Percentiles rank a stretch among this genome's conserved stretches.
phyloP scores from a whole-genome alignment of 2,797 vertebrate species.

The Buceros bicornis region DNA sequence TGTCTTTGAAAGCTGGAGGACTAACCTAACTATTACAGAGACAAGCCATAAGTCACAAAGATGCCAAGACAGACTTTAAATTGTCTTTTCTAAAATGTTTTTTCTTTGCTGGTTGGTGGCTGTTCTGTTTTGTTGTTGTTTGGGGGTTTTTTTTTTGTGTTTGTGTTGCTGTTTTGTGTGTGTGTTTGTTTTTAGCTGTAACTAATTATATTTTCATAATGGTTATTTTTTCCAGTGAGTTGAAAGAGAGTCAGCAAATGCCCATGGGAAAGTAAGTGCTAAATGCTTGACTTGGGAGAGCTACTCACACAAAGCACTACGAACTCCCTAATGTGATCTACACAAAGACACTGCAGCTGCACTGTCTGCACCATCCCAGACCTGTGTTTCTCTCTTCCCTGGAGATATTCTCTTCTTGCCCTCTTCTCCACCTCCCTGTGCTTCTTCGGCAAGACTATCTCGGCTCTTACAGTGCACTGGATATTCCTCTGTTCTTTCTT shows the following conservation, averaged over 20 bases:
- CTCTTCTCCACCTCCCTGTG: neutral
- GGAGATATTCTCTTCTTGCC: neutral
- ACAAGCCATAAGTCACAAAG: slow-evolving; percentile 43
- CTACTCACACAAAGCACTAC: neutral
- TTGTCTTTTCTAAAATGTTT: neutral
- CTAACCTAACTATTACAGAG: neutral
- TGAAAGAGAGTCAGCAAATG: neutral
- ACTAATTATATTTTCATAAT: neutral
- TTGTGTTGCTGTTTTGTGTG: neutral
- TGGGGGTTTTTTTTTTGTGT: neutral
- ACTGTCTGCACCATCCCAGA: neutral
- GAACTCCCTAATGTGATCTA: neutral
- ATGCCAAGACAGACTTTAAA: slow-evolving; percentile 45
- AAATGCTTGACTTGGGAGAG: neutral
- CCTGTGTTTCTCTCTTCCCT: neutral
- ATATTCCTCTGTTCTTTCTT: neutral
- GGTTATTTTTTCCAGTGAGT: neutral
- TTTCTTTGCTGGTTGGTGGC: neutral
- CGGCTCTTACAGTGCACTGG: neutral
- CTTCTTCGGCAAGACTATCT: neutral
- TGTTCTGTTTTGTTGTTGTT: no score
- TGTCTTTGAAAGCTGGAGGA: slow-evolving; percentile 50
- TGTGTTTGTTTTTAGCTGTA: neutral
- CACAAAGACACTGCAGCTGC: neutral
- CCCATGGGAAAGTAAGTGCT: neutral